These are phyloP conservation scores for Pyrocephalus nanus DNA, from an alignment of 2,797 vertebrate species.

Conservation along the genomic window DNA sequence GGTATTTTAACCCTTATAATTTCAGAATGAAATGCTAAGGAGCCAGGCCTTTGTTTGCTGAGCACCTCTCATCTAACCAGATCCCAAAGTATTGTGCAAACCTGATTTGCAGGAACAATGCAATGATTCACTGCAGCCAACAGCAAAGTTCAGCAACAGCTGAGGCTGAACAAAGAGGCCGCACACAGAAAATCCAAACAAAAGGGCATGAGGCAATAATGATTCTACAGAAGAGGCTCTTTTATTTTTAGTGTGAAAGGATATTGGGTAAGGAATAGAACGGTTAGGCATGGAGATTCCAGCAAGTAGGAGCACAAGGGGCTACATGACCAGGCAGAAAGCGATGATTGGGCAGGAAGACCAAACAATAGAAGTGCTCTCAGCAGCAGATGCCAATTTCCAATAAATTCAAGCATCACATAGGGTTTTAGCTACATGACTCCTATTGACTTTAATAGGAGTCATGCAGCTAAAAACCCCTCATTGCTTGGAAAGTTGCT, in stretches of 20 bases:
- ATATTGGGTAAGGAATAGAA: constrained; percentile 17
- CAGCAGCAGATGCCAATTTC: constrained; percentile 54
- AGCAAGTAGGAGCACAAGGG: neutral
- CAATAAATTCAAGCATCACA: constrained; percentile 55
- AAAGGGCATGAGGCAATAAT: constrained; percentile 31
- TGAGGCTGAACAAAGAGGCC: neutral
- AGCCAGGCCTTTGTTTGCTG: neutral
- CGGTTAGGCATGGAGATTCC: constrained; percentile 22
- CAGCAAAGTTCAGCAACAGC: constrained; percentile 41
- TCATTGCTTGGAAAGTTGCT: constrained; percentile 55
- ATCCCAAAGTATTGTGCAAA: neutral
- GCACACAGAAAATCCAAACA: neutral
- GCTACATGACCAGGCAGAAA: neutral
- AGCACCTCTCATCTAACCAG: neutral
- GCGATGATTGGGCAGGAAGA: constrained; percentile 15
- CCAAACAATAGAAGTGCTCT: constrained; percentile 50
- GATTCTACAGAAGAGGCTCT: neutral
- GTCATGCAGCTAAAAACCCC: constrained; percentile 54
- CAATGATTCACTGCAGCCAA: constrained; percentile 3
- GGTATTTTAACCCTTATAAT: neutral
- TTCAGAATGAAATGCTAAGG: neutral
- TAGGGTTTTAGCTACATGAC: constrained; percentile 56
- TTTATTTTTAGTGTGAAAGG: constrained; percentile 32
- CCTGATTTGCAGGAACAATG: neutral
- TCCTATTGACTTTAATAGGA: constrained; percentile 65